A percentile compares a stretch with the other conserved stretches of the same genome.
phyloP scores from a whole-genome alignment of 2,888 invertebrate genomes.

The Tridacna gigas region DNA sequence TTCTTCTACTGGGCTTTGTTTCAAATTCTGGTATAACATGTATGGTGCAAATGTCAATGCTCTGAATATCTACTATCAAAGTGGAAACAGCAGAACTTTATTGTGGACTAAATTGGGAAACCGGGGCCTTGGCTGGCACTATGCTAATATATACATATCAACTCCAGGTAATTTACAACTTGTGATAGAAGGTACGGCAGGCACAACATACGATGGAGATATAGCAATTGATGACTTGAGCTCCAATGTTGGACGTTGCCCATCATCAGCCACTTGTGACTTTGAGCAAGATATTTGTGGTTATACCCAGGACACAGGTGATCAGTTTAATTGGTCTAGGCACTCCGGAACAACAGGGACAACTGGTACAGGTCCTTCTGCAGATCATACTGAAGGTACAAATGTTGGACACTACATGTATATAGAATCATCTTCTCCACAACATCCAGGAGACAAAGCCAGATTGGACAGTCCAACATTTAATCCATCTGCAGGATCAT shows the following conservation, averaged over 20 bases:
- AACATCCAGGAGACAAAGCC: conserved; percentile 74
- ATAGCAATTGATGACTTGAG: conserved; percentile 78
- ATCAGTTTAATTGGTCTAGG: conserved; percentile 77
- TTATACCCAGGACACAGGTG: conserved; percentile 73
- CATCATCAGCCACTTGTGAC: conserved; percentile 71
- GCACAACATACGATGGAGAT: conserved; percentile 70
- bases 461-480: conserved; percentile 73
- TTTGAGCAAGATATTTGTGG: conserved; percentile 79
- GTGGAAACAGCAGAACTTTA: conserved; percentile 40
- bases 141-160: conserved; percentile 73
- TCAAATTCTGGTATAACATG: conserved; percentile 84
- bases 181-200: conserved; percentile 77
- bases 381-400: conserved; percentile 81
- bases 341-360: conserved; percentile 71
- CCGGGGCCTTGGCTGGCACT: conserved; percentile 79
- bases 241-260: conserved; percentile 71
- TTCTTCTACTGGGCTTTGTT: conserved; percentile 72
- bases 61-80: conserved; percentile 73
- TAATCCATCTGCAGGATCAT: conserved; percentile 68
- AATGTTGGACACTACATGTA: conserved; percentile 78
- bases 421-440: conserved; percentile 76
- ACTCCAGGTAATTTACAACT: conserved; percentile 66
- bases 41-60: conserved; percentile 80
- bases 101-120: conserved; percentile 76
- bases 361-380: conserved; percentile 74